Conservation (phyloP, 1,140 invertebrate species). For the Piezodorus guildinii region DNA sequence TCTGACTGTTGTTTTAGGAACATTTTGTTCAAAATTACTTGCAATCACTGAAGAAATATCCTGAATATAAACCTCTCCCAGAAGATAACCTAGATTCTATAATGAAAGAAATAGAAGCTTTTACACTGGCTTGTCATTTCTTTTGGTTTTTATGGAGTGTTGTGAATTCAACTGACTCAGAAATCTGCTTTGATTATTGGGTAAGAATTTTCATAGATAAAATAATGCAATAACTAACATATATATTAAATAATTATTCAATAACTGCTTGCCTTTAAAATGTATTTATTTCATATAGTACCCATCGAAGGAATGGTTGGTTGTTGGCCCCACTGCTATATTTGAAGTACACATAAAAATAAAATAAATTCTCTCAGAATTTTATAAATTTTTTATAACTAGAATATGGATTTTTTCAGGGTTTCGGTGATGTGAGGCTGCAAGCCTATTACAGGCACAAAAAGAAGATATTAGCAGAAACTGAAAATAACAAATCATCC, state of each 20-base stretch:
- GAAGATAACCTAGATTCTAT: conserved; percentile 46
- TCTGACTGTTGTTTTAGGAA: conserved; percentile 18
- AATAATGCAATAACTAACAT: not conserved
- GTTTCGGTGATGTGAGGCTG: conserved; percentile 27
- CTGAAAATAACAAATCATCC: not conserved
- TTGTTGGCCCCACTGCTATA: no score
- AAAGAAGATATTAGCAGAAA: conserved; percentile 21
- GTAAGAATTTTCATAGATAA: conserved; percentile 41
- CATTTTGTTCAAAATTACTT: conserved; percentile 24
- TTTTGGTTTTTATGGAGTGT: conserved; percentile 87
- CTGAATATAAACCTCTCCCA: conserved; percentile 23
- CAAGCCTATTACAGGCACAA: conserved; percentile 25
- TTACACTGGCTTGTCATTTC: conserved; percentile 76
- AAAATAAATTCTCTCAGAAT: no score
- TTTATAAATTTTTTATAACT: no score
- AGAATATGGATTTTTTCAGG: conserved; percentile 22
- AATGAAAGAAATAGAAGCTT: conserved; percentile 63
- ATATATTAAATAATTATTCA: no score
- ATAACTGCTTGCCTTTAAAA: not conserved
- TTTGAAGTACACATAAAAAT: no score
- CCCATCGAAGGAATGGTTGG: no score
- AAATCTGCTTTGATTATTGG: conserved; percentile 90
- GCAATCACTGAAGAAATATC: conserved; percentile 11
- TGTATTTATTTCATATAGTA: not conserved
- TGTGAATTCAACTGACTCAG: conserved; percentile 70